Base-by-base conservation (phyloP, 2,888 invertebrate genomes). In the Cerastis leucographa region DNA sequence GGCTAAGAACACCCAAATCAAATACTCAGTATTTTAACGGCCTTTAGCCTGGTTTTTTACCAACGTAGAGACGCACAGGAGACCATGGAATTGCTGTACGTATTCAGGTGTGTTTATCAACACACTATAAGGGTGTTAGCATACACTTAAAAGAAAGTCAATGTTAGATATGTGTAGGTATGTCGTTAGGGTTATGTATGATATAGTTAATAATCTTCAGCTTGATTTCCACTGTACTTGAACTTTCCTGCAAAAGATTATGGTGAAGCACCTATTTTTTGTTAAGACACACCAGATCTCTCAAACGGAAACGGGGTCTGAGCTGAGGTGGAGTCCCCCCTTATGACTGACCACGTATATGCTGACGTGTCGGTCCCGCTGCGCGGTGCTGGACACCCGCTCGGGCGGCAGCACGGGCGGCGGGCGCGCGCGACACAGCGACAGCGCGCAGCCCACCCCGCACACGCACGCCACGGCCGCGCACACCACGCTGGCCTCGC, bases 401-500 rank as follows among this genome's bases (percentile, higher is more conserved):
- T 95, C 95, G 74, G 95, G 96, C 81, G 92, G 89, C 89, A 94
- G 91, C 90, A 95, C 92, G 91, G 97, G 92, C 91, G 95, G 89
- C 66, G 93, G 89, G 79, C 91, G 91, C 75, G 93, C 81, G 87
- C 97, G 97, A 87, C 97, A 98, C 82, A 97, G 92, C 22, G 97
- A 97, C 71, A 97, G 96, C 87, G 97, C 97, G 90, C 97, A 97
- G 78, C 97, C 97, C 80, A 97, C 96, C 84, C 97, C 94, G 89
- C 97, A 97, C 91, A 97, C 97, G 89, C 97, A 97, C 69, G 97
- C 97, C 83, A 97, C 96, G 64, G 97, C 97, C 78, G 97, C 97
- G 92, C 97, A 97, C 92, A 98, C 97, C 86, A 97, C 97, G 68
- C 97, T 93, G 85, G 97, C 97, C 92, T 97, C 97, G 88, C 97